Conservation (phyloP, 2,113 vertebrate genomes). For the Todiramphus chloris region DNA sequence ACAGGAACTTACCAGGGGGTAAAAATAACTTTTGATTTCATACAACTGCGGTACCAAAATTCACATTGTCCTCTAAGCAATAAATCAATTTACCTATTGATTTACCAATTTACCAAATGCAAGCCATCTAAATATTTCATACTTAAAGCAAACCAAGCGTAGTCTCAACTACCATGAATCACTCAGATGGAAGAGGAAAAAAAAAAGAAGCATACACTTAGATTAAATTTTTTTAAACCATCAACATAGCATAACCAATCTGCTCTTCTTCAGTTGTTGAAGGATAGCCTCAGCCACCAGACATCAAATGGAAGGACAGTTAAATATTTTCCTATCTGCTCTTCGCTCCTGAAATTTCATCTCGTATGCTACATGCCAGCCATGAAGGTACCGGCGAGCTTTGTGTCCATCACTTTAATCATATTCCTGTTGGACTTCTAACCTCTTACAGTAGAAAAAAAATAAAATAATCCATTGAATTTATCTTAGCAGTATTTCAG, state of each 20-base stretch:
- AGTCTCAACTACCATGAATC: background rate
- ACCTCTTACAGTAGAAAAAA: background rate
- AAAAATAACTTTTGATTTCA: background rate
- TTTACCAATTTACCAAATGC: background rate
- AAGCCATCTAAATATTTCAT: background rate
- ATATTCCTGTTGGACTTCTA: background rate
- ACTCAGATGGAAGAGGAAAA: background rate
- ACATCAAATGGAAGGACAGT: background rate
- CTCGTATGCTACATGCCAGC: background rate
- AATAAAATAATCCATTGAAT: background rate
- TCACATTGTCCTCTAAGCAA: background rate
- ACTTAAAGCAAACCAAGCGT: background rate
- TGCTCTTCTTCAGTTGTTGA: background rate
- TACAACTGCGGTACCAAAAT: background rate
- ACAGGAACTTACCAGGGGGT: background rate
- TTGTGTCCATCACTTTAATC: background rate
- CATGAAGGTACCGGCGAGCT: background rate
- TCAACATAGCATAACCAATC: background rate
- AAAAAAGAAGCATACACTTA: background rate
- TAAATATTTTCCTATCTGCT: background rate
- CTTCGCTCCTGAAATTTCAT: background rate
- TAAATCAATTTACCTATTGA: background rate
- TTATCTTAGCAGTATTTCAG: background rate
- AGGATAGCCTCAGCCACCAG: background rate
- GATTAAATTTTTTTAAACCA: background rate